Evolutionary conservation across 2,888 invertebrate genomes (phyloP).

Genomic region (Shargacucullia verbasci): DNA sequence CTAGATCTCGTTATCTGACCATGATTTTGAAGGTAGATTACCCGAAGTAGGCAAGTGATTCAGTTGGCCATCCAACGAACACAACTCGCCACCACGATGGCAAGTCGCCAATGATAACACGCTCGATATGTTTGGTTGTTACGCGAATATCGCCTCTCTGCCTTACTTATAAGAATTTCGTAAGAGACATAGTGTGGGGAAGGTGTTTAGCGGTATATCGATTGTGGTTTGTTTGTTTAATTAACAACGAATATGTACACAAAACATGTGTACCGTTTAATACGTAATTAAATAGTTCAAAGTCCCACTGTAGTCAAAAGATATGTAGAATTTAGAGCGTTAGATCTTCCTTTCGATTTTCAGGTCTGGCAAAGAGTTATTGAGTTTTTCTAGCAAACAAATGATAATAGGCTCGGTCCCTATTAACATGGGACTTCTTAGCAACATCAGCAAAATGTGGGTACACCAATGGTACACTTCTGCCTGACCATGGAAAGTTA

Average conservation of each 20-base stretch:
- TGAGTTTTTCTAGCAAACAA: too few relatives aligned
- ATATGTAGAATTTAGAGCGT: too few relatives aligned
- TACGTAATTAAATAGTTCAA: too few relatives aligned
- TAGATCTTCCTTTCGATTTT: too few relatives aligned
- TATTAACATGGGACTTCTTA: too few relatives aligned
- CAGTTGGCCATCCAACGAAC: slow-evolving; percentile 59
- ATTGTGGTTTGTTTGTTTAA: slow-evolving; percentile 17
- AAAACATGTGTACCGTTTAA: too few relatives aligned
- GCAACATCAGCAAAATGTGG: too few relatives aligned
- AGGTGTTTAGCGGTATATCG: slow-evolving; percentile 14
- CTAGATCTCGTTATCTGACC: not conserved
- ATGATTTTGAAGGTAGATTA: slow-evolving; percentile 44
- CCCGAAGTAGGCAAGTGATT: slow-evolving; percentile 51
- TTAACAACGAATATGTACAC: slow-evolving; percentile 10
- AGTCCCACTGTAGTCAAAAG: too few relatives aligned
- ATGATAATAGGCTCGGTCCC: too few relatives aligned
- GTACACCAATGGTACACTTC: too few relatives aligned
- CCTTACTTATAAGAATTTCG: slow-evolving; percentile 49
- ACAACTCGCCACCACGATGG: slow-evolving; percentile 59
- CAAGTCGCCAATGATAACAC: slow-evolving; percentile 61
- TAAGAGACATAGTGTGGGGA: slow-evolving; percentile 41
- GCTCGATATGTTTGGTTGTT: slow-evolving; percentile 44
- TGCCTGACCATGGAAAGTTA: too few relatives aligned
- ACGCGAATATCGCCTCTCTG: slow-evolving; percentile 52
- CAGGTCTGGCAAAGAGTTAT: too few relatives aligned